Conservation (phyloP, 2,888 invertebrate genomes). For the Monochamus alternatus region DNA sequence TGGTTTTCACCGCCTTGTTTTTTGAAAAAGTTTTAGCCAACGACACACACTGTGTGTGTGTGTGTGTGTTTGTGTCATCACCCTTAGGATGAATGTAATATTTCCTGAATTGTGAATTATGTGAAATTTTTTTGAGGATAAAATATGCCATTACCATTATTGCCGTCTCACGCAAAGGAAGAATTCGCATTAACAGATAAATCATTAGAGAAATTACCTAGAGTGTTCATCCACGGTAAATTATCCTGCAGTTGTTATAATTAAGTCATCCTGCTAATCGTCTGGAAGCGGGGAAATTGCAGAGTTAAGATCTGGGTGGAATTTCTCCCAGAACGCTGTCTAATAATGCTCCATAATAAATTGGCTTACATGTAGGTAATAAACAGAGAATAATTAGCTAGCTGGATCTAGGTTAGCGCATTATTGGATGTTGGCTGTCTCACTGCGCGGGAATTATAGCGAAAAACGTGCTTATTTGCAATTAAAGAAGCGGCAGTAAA, state of each 20-base stretch:
- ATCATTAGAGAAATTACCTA: conserved; percentile 22
- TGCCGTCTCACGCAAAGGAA: no score
- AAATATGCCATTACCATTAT: no score
- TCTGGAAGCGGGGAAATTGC: conserved; percentile 45
- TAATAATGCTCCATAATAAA: conserved; percentile 46
- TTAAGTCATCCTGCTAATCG: conserved; percentile 49
- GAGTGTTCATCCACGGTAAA: conserved; percentile 35
- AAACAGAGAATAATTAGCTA: conserved; percentile 43
- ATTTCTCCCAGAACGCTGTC: conserved; percentile 41
- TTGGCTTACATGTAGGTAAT: conserved; percentile 42
- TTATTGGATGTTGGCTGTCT: conserved; percentile 17
- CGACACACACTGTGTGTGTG: no score
- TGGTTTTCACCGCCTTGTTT: no score
- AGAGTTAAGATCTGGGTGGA: conserved; percentile 46
- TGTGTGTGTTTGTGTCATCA: no score
- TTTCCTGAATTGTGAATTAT: no score
- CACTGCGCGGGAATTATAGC: background rate
- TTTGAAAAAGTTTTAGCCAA: no score
- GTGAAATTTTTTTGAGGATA: no score
- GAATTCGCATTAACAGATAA: conserved; percentile 17
- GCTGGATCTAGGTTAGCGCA: conserved; percentile 21
- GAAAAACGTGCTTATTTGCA: background rate
- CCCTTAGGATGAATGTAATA: no score
- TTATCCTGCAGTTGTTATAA: conserved; percentile 47
- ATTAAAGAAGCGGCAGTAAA: background rate